A percentile compares a stretch with the other conserved stretches of the same genome.
phyloP scores from a whole-genome alignment of 2,113 vertebrate genomes.

The Elephas maximus region DNA sequence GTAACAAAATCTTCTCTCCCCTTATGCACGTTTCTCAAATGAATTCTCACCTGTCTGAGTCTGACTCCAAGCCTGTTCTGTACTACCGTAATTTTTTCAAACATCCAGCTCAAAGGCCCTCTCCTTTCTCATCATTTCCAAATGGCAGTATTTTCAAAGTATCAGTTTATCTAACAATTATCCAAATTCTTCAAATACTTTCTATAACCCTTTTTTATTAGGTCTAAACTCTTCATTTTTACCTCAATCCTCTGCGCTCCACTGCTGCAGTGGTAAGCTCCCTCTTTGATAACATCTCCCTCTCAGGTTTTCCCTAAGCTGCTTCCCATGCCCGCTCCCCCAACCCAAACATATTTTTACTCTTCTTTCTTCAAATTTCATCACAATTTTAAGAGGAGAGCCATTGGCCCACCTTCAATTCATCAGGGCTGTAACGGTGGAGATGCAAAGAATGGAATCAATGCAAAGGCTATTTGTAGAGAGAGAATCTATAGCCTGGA shows the following conservation, averaged over 20 bases:
- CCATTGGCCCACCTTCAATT: conserved; percentile 9
- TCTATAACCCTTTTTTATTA: not conserved
- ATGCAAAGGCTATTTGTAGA: not conserved
- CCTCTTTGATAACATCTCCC: not conserved
- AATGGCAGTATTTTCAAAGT: conserved; percentile 2
- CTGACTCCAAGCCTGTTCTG: not conserved
- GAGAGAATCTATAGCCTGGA: not conserved
- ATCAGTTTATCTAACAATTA: conserved; percentile 17
- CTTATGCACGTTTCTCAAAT: conserved; percentile 55
- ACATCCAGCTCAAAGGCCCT: conserved; percentile 22
- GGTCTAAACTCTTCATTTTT: not conserved
- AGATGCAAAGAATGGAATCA: not conserved
- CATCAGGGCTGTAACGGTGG: not conserved
- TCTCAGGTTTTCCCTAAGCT: not conserved
- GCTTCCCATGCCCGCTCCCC: not conserved
- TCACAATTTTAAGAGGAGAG: not conserved
- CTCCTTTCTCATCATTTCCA: conserved; percentile 40
- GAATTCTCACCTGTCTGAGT: conserved; percentile 26
- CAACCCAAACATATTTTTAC: not conserved
- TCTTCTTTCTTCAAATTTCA: conserved; percentile 43
- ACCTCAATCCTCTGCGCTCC: not conserved
- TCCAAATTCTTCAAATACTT: not conserved
- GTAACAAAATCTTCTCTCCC: conserved; percentile 64
- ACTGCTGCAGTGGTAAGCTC: not conserved
- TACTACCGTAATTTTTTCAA: conserved; percentile 41